Evolutionary conservation across 2,797 vertebrate species (phyloP).

Genomic region (Amblyopsis hoosieri): DNA sequence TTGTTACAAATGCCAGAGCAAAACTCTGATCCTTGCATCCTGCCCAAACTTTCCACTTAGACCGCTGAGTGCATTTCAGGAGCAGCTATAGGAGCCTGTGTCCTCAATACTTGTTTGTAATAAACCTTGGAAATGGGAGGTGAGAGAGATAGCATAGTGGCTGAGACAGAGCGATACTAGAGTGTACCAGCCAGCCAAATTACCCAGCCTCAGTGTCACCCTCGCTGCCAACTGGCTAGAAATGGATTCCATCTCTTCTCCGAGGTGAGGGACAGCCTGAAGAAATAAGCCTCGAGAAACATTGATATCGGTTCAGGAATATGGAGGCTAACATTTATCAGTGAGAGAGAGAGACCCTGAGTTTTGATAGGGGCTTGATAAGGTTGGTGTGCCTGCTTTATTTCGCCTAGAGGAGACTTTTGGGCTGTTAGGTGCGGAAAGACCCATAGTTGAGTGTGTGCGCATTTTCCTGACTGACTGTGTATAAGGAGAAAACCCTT

Average conservation of each 20-base stretch:
- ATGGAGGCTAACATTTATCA: slow-evolving; percentile 62
- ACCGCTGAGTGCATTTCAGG: slow-evolving; percentile 28
- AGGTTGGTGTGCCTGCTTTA: too few relatives aligned
- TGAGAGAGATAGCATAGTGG: slow-evolving; percentile 51
- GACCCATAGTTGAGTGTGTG: too few relatives aligned
- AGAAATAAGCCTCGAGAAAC: slow-evolving; percentile 68
- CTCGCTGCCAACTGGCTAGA: slow-evolving; percentile 55
- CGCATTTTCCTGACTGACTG: too few relatives aligned
- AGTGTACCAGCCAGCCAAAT: slow-evolving; percentile 60
- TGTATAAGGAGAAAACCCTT: too few relatives aligned
- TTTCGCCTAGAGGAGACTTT: too few relatives aligned
- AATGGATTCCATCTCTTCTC: slow-evolving; percentile 68
- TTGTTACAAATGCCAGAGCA: slow-evolving; percentile 28
- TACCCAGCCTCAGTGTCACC: slow-evolving; percentile 60
- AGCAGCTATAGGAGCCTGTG: slow-evolving; percentile 12
- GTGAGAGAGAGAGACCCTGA: slow-evolving; percentile 23
- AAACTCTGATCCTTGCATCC: slow-evolving; percentile 10
- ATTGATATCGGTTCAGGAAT: slow-evolving; percentile 55
- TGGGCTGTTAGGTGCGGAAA: too few relatives aligned
- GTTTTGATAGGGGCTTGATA: too few relatives aligned
- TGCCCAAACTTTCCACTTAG: slow-evolving; percentile 22
- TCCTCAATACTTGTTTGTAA: slow-evolving; percentile 54
- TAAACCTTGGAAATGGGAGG: slow-evolving; percentile 56
- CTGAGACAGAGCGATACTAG: slow-evolving; percentile 52
- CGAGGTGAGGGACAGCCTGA: slow-evolving; percentile 65